Percentiles rank a stretch among this genome's conserved stretches.
phyloP scores from a whole-genome alignment of 2,113 vertebrate genomes.

The Picathartes gymnocephalus region DNA sequence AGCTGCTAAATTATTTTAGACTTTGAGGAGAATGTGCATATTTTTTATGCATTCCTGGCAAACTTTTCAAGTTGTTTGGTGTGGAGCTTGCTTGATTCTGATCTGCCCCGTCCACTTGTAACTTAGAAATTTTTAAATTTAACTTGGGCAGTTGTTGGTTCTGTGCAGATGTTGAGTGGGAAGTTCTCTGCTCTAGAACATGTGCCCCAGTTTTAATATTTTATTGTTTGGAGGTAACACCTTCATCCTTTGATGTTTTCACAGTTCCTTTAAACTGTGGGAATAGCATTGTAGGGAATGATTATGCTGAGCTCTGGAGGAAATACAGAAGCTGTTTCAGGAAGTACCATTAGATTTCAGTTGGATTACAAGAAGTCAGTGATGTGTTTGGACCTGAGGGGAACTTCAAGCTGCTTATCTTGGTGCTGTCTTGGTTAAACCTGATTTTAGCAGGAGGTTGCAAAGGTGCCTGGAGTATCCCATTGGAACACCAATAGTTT shows the following conservation, averaged over 20 bases:
- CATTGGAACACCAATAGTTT: background rate
- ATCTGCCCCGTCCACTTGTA: background rate
- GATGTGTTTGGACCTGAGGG: background rate
- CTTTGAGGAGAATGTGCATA: background rate
- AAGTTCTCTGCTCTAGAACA: background rate
- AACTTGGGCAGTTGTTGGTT: background rate
- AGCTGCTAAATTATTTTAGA: constrained; percentile 25
- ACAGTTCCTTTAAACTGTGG: background rate
- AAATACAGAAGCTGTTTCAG: background rate
- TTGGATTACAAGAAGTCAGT: background rate
- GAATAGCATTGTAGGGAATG: background rate
- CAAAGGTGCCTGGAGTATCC: background rate
- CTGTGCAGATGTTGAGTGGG: background rate
- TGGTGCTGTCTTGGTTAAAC: background rate
- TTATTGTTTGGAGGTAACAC: background rate
- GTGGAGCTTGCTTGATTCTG: background rate
- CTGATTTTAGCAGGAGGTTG: background rate
- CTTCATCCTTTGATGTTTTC: background rate
- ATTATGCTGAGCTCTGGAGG: background rate
- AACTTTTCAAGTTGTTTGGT: background rate
- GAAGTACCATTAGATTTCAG: background rate
- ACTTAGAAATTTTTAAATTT: background rate
- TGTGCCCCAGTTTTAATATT: background rate
- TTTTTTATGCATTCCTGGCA: background rate
- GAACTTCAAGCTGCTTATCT: background rate